Evolutionary conservation across 2,113 vertebrate genomes (phyloP).

Genomic region (Lethenteron reissneri): DNA sequence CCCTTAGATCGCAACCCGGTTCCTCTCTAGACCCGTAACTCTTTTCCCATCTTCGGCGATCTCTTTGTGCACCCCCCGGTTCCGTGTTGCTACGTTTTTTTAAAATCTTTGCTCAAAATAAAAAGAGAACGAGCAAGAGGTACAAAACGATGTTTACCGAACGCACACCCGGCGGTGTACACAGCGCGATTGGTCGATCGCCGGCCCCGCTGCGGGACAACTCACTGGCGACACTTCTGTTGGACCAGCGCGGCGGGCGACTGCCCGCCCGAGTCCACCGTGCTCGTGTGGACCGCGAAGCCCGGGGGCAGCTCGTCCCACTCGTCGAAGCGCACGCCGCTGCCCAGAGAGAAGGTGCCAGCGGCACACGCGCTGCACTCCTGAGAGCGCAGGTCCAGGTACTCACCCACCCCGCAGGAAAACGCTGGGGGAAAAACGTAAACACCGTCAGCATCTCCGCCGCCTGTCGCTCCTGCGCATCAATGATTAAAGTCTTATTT

Average conservation of each 20-base stretch:
- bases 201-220: no score
- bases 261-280: background rate
- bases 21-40: no score
- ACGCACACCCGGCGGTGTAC: no score
- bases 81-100: no score
- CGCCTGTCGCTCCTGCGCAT: background rate
- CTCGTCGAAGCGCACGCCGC: conserved; percentile 50
- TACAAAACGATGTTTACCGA: no score
- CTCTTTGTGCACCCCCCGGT: no score
- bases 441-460: background rate
- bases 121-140: no score
- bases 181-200: no score
- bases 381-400: conserved; percentile 71
- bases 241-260: background rate
- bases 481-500: background rate
- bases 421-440: conserved; percentile 31
- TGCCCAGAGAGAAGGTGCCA: conserved; percentile 73
- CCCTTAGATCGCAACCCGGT: no score
- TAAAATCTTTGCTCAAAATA: no score
- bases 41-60: no score
- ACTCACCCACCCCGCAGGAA: conserved; percentile 65
- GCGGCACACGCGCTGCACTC: conserved; percentile 42
- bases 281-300: conserved; percentile 25
- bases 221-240: conserved; percentile 1
- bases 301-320: conserved; percentile 60